Percentiles rank a stretch among this genome's conserved stretches.
These are phyloP conservation scores for Rhombomys opimus DNA, from an alignment of 2,113 vertebrate species.

Conservation along the genomic window DNA sequence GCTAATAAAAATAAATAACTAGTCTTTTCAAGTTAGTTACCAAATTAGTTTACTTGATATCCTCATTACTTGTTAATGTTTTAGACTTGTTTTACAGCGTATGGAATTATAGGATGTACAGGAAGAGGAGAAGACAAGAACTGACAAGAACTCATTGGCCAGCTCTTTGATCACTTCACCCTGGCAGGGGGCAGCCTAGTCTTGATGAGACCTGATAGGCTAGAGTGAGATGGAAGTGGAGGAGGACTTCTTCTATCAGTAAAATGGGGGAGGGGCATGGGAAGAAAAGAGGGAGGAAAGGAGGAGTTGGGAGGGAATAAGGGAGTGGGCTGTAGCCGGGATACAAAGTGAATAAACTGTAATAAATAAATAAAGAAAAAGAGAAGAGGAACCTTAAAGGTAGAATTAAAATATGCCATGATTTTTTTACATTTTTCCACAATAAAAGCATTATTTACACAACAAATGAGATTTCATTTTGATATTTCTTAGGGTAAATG, in stretches of 20 bases:
- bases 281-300: too few relatives aligned
- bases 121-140: too few relatives aligned
- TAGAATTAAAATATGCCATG: background rate
- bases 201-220: too few relatives aligned
- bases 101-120: background rate
- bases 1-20: background rate
- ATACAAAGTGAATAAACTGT: too few relatives aligned
- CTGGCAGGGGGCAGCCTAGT: too few relatives aligned
- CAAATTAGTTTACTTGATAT: background rate
- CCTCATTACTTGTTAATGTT: background rate
- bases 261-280: too few relatives aligned
- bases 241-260: too few relatives aligned
- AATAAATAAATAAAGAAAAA: background rate
- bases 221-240: too few relatives aligned
- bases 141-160: too few relatives aligned
- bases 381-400: background rate
- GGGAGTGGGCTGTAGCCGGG: too few relatives aligned
- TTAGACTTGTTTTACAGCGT: background rate
- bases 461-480: background rate
- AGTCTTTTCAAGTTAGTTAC: background rate
- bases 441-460: background rate
- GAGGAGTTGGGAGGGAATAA: too few relatives aligned
- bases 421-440: background rate
- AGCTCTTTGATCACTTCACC: too few relatives aligned
- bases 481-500: background rate